Percentiles rank a stretch among this genome's conserved stretches.
phyloP scores from a whole-genome alignment of 2,797 vertebrate species.

The Limnodromus scolopaceus region DNA sequence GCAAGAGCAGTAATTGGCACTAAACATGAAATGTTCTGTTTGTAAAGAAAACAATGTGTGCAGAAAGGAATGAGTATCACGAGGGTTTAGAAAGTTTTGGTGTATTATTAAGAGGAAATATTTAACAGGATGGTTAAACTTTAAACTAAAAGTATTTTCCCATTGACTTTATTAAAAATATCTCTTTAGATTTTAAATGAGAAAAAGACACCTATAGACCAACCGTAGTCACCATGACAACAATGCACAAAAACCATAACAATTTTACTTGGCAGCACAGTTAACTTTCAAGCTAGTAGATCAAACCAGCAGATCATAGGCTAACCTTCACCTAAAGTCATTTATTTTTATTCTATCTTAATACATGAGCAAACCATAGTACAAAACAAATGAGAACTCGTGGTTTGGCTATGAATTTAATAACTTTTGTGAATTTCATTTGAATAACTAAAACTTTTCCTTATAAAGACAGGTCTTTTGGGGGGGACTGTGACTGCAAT shows the following conservation, averaged over 20 bases:
- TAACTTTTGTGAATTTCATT: not conserved
- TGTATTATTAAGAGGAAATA: conserved; percentile 2
- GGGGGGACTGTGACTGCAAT: not conserved
- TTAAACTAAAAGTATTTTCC: conserved; percentile 24
- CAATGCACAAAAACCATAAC: not conserved
- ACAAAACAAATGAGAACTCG: not conserved
- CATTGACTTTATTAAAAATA: conserved; percentile 14
- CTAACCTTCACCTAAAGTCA: not conserved
- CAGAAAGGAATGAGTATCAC: conserved; percentile 30
- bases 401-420: not conserved
- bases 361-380: not conserved
- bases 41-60: conserved; percentile 55
- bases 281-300: not conserved
- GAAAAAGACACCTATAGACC: conserved; percentile 21
- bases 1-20: conserved; percentile 18
- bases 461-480: not conserved
- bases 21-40: conserved; percentile 42
- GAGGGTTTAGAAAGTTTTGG: conserved; percentile 30
- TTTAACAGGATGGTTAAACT: conserved; percentile 39
- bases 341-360: not conserved
- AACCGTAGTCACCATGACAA: conserved; percentile 5
- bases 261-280: not conserved
- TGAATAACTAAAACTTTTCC: not conserved
- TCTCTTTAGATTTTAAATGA: conserved; percentile 16
- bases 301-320: not conserved